Evolutionary conservation across 2,797 vertebrate species (phyloP).

Genomic region (Chloroceryle inda): DNA sequence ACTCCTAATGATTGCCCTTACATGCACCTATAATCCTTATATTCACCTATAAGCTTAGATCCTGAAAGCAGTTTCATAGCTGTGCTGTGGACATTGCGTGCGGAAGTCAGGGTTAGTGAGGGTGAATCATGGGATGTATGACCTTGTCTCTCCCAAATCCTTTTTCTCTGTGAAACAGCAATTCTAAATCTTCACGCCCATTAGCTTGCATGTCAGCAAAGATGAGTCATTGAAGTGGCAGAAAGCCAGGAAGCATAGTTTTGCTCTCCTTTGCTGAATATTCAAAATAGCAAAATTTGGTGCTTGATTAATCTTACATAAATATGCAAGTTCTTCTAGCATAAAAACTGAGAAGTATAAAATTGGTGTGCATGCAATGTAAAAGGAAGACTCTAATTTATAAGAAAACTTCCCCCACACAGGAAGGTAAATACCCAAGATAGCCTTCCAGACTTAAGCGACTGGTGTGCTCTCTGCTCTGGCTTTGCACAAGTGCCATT

Average conservation of each 20-base stretch:
- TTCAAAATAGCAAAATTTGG: conserved; percentile 33
- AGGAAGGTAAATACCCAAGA: neutral
- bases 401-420: neutral
- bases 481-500: conserved; percentile 10
- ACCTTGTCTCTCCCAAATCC: conserved; percentile 11
- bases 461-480: neutral
- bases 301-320: conserved; percentile 63
- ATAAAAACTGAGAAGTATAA: neutral
- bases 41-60: neutral
- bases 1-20: neutral
- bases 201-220: conserved; percentile 30
- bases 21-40: neutral
- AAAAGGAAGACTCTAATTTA: conserved; percentile 46
- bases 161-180: conserved; percentile 33
- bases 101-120: neutral
- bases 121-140: neutral
- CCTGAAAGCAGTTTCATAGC: neutral
- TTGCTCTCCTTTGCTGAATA: conserved; percentile 44
- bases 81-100: neutral
- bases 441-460: neutral
- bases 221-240: conserved; percentile 59
- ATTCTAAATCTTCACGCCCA: neutral
- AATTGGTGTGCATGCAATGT: neutral
- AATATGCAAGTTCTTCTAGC: conserved; percentile 15
- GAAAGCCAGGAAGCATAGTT: conserved; percentile 31